Evolutionary conservation across 2,888 invertebrate species (phyloP), one percentile per base, ranked within the genome.

Genomic region (Megamerina dolium): DNA sequence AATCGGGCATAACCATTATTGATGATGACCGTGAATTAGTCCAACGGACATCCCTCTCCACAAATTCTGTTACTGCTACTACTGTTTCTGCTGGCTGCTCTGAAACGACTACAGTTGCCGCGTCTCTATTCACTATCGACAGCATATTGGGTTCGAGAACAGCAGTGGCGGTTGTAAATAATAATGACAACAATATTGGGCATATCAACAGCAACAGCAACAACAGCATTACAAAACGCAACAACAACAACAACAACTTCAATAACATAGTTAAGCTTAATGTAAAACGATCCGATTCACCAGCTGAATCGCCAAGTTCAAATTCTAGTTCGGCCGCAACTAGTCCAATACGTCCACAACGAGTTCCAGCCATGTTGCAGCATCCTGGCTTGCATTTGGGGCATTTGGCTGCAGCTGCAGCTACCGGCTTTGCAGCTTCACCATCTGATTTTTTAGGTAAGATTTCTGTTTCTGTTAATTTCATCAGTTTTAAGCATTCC

Each of bases 371-470:
- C 37, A 67, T 78, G 55, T 66, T 75, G 60, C 75, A 76, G 62
- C 76, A 75, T 64, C 77, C 77, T 37, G 71, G 74, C 12, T 59
- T 78, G 52, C 78, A 77, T 68, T 66, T 79, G 55, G 75, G 78
- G 9, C 84, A 84, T 58, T 74, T 84, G 52, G 74, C 82, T 61
- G 76, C 78, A 60, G 74, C 83, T 59, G 78, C 78, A 29, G 76
- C 76, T 8, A 73, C 74, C 8, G 75, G 77, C 16, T 83, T 82
- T 59, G 80, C 80, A 39, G 80, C 83, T 29, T 79, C 83, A 59
- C 81, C 83, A 33, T 80, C 87, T 19, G 88, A 89, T 68, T 84
- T 89, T 68, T 77, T 89, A 64, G 88, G 89, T 88, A 75, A 76
- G 81, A 36, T n/a, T n/a, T n/a, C n/a, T n/a, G n/a, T n/a, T n/a